These are phyloP conservation scores for Sebastolobus altivelis DNA, from an alignment of 2,797 vertebrate genomes.

Conservation along the genomic window DNA sequence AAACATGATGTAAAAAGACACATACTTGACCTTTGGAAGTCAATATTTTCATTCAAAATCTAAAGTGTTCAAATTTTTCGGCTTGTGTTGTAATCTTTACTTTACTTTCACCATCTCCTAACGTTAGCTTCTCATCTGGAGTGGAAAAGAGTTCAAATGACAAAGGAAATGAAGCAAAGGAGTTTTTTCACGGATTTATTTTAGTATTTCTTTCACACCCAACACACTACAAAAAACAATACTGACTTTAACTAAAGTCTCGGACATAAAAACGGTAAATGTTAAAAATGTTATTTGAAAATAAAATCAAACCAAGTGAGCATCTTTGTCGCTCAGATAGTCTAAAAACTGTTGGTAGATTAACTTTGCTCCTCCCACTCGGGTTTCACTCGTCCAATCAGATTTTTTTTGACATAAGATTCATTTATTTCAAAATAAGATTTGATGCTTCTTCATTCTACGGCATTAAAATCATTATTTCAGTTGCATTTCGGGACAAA, in stretches of 20 bases:
- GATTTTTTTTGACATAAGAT: background rate
- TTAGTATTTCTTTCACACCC: background rate
- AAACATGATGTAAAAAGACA: background rate
- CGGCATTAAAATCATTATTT: background rate
- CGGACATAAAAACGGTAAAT: background rate
- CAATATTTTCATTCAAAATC: no score
- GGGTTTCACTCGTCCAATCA: conserved; percentile 12
- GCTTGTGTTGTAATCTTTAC: no score
- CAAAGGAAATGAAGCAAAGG: no score
- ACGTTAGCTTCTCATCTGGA: no score
- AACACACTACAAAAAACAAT: background rate
- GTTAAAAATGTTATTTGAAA: background rate
- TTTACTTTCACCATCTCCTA: no score
- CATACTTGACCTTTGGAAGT: no score
- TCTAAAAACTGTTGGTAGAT: background rate
- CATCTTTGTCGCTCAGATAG: background rate
- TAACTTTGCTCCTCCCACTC: conserved; percentile 18
- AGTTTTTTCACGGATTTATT: background rate
- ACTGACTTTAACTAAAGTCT: background rate
- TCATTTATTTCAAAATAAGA: conserved; percentile 3
- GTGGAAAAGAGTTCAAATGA: no score
- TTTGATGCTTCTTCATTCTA: background rate
- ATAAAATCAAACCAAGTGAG: background rate
- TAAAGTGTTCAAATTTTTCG: no score
- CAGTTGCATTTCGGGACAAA: background rate